Conservation (phyloP, 2,113 vertebrate genomes). For the Anolis carolinensis region DNA sequence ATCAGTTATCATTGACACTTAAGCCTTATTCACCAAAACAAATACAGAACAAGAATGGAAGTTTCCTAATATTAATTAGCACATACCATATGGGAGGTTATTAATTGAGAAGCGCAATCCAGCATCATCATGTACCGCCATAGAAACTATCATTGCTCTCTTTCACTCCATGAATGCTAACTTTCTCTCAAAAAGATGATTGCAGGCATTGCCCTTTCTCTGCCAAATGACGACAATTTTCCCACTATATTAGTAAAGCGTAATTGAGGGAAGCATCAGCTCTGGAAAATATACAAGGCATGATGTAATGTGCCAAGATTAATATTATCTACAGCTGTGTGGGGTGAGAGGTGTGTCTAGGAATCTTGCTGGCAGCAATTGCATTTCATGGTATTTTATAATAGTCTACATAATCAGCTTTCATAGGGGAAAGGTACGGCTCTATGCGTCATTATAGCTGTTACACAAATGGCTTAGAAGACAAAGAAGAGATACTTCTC, state of each 20-base stretch:
- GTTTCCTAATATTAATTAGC: background rate
- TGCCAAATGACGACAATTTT: slow-evolving; percentile 14
- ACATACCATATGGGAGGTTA: background rate
- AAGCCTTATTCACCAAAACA: background rate
- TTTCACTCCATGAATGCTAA: slow-evolving; percentile 8
- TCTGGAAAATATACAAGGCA: slow-evolving; percentile 19
- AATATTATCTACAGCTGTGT: slow-evolving; percentile 13
- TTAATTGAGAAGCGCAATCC: background rate
- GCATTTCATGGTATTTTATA: background rate
- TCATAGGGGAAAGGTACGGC: background rate
- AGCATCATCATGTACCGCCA: background rate
- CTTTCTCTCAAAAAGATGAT: slow-evolving; percentile 21
- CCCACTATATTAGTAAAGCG: background rate
- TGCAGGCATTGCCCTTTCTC: background rate
- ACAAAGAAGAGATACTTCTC: background rate
- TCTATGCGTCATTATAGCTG: background rate
- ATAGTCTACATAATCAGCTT: background rate
- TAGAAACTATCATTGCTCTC: background rate
- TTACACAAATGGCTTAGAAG: background rate
- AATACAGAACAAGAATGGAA: slow-evolving; percentile 4
- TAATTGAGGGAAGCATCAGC: background rate
- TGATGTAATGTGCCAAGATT: background rate
- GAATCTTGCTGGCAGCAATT: background rate
- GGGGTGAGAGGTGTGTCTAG: background rate
- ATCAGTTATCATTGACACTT: background rate